A percentile compares a stretch with the other conserved stretches of the same genome.
phyloP scores from a whole-genome alignment of 2,113 vertebrate genomes.

The Perccottus glenii region DNA sequence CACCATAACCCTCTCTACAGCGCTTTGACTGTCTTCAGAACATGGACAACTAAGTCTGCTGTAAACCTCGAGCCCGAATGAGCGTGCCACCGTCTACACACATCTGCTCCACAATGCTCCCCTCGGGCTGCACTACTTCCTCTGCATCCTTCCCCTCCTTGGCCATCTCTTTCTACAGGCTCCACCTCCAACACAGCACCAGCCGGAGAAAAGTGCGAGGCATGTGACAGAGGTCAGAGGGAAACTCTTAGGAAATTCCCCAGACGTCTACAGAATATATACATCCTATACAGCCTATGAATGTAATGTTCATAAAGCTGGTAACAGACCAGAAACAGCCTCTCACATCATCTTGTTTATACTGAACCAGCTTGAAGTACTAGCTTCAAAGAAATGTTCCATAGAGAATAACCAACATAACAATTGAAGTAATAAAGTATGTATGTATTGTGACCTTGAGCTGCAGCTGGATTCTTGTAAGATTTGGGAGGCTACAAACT shows the following conservation, averaged over 20 bases:
- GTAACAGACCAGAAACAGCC: too few relatives aligned
- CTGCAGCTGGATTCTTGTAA: too few relatives aligned
- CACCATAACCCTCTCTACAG: slow-evolving; percentile 22
- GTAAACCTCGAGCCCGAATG: slow-evolving; percentile 48
- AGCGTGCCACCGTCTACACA: slow-evolving; percentile 43
- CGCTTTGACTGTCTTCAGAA: slow-evolving; percentile 5
- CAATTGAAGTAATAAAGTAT: too few relatives aligned
- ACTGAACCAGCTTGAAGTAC: too few relatives aligned
- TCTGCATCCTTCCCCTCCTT: slow-evolving; percentile 33
- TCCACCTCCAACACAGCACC: neutral
- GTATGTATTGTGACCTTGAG: too few relatives aligned
- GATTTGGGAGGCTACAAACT: too few relatives aligned
- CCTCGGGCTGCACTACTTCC: slow-evolving; percentile 28
- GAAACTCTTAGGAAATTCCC: neutral
- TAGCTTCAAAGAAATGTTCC: too few relatives aligned
- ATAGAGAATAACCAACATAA: too few relatives aligned
- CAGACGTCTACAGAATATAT: neutral
- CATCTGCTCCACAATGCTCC: slow-evolving; percentile 56
- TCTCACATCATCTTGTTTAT: too few relatives aligned
- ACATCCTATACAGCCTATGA: too few relatives aligned
- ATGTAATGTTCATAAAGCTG: too few relatives aligned
- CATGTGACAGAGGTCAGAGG: neutral
- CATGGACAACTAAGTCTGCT: slow-evolving; percentile 22
- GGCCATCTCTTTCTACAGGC: neutral
- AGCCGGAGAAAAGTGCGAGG: neutral